phyloP scores from a whole-genome alignment of 1,140 invertebrate genomes.

The Cotesia typhae region DNA sequence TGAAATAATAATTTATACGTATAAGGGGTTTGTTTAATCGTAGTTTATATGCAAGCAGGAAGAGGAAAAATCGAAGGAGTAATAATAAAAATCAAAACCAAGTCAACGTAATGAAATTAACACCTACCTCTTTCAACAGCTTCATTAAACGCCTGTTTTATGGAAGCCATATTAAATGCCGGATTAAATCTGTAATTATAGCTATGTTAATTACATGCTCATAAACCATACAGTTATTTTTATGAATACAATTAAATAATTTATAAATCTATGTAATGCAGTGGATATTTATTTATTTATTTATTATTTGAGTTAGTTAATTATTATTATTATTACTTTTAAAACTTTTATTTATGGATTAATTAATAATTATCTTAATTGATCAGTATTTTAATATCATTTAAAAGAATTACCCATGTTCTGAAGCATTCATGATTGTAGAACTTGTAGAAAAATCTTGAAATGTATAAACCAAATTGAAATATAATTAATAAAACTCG shows the following conservation, averaged over 20 bases:
- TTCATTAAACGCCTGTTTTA: conserved; percentile 93
- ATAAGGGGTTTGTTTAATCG: no score
- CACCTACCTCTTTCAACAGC: conserved; percentile 85
- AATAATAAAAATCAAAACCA: conserved; percentile 18
- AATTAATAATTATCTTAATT: background rate
- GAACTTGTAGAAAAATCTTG: conserved; percentile 46
- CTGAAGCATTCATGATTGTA: conserved; percentile 77
- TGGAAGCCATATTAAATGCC: conserved; percentile 89
- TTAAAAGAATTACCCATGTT: conserved; percentile 74
- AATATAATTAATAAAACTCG: conserved; percentile 17
- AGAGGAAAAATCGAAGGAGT: background rate
- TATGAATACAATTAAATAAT: background rate
- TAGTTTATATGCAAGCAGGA: background rate
- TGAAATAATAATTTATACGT: no score
- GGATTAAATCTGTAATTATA: conserved; percentile 79
- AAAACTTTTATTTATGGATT: no score
- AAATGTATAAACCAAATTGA: conserved; percentile 6
- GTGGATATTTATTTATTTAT: background rate
- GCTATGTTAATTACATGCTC: conserved; percentile 45
- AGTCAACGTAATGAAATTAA: background rate
- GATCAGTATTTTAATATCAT: background rate
- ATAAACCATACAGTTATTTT: background rate
- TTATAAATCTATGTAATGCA: background rate
- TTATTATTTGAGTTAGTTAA: no score
- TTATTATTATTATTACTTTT: no score